phyloP scores from a whole-genome alignment of 2,888 invertebrate genomes.

The Agonopterix alstromeriana region DNA sequence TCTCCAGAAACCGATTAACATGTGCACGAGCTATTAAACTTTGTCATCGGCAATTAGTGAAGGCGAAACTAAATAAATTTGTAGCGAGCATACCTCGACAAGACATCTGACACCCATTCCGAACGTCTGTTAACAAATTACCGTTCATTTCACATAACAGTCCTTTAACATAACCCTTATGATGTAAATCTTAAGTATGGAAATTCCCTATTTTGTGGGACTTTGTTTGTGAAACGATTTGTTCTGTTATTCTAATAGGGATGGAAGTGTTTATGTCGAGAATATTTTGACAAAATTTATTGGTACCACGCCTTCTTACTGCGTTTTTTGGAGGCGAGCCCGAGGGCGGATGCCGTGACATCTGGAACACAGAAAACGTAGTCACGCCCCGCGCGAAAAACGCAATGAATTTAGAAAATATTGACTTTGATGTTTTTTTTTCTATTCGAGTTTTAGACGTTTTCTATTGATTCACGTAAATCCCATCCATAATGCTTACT shows the following conservation, averaged over 20 bases:
- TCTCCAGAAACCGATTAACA: slow-evolving; percentile 45
- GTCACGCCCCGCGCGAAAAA: slow-evolving; percentile 54
- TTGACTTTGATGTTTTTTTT: slow-evolving; percentile 18
- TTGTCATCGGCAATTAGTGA: slow-evolving; percentile 72
- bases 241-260: slow-evolving; percentile 75
- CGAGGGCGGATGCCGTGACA: slow-evolving; percentile 62
- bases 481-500: too few relatives aligned
- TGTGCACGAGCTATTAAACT: slow-evolving; percentile 66
- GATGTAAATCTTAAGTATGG: too few relatives aligned
- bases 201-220: too few relatives aligned
- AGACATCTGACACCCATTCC: slow-evolving; percentile 71
- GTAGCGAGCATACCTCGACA: slow-evolving; percentile 38
- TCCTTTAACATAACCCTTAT: too few relatives aligned
- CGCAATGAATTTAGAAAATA: slow-evolving; percentile 41
- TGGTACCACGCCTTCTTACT: slow-evolving; percentile 68
- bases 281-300: slow-evolving; percentile 77
- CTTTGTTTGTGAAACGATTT: slow-evolving; percentile 42
- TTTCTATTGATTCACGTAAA: too few relatives aligned
- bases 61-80: slow-evolving; percentile 64
- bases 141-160: too few relatives aligned
- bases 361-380: slow-evolving; percentile 46
- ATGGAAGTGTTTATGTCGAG: slow-evolving; percentile 70
- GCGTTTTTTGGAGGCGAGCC: slow-evolving; percentile 47
- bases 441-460: too few relatives aligned
- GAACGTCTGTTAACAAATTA: slow-evolving; percentile 74